Conservation (phyloP, 2,797 vertebrate species). For the Glyptemys insculpta region DNA sequence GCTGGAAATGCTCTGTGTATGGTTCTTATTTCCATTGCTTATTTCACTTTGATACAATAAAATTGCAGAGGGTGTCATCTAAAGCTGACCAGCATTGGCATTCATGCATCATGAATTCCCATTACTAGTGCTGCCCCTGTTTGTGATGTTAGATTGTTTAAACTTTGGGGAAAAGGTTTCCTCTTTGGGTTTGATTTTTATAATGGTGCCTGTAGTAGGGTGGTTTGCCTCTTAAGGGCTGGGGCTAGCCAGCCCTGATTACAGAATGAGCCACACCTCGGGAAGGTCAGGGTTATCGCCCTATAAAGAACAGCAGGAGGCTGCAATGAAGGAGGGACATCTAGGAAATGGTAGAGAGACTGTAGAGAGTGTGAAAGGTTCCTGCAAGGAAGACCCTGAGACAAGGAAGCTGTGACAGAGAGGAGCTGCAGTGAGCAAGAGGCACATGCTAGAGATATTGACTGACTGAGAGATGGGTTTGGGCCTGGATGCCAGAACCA, state of each 20-base stretch:
- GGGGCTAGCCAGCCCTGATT: background rate
- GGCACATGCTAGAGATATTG: too few relatives aligned
- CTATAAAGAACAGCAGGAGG: background rate
- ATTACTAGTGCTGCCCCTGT: background rate
- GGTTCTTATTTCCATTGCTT: background rate
- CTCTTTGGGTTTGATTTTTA: background rate
- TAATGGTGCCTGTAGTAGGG: background rate
- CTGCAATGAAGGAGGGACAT: background rate
- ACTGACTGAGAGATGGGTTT: background rate
- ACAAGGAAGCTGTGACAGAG: background rate
- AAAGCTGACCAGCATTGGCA: background rate
- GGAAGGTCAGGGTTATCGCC: background rate
- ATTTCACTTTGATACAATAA: fast-evolving
- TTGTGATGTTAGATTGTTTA: background rate
- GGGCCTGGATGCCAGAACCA: background rate
- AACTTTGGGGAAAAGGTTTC: background rate
- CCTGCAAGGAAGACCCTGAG: background rate
- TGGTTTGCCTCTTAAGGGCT: background rate
- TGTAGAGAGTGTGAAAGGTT: background rate
- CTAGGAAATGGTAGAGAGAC: background rate
- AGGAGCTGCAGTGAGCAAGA: background rate
- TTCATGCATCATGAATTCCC: background rate
- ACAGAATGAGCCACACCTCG: background rate
- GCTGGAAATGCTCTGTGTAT: background rate
- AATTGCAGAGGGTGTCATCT: background rate